Conservation (phyloP, 1,140 invertebrate species). For the Panonychus citri region DNA sequence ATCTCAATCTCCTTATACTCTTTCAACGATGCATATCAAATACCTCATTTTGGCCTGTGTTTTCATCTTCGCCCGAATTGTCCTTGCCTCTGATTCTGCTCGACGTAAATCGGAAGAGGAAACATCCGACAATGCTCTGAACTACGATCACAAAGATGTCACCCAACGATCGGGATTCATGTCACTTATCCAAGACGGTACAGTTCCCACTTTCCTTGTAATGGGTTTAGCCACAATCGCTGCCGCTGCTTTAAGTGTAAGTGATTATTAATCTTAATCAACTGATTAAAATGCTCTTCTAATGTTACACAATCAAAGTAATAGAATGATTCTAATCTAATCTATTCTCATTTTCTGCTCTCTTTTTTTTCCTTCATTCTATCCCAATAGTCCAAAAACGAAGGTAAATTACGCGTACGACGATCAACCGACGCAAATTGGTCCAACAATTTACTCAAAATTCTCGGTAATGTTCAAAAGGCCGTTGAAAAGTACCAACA, state of each 20-base stretch:
- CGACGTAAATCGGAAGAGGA: constrained; percentile 1
- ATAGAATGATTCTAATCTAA: too few relatives aligned
- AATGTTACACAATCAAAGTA: neutral
- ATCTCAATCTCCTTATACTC: too few relatives aligned
- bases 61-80: too few relatives aligned
- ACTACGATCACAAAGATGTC: neutral
- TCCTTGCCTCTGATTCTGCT: too few relatives aligned
- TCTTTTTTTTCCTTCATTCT: too few relatives aligned
- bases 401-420: neutral
- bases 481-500: constrained; percentile 7
- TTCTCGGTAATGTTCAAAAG: constrained; percentile 3
- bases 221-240: neutral
- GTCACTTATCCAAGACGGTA: neutral
- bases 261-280: too few relatives aligned
- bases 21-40: too few relatives aligned
- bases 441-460: constrained; percentile 3
- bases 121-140: neutral
- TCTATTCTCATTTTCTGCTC: too few relatives aligned
- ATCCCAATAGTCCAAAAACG: neutral
- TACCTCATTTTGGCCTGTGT: too few relatives aligned
- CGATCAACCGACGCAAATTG: neutral
- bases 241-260: neutral
- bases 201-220: neutral
- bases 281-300: neutral
- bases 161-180: neutral